A percentile compares a stretch with the other conserved stretches of the same genome.
Conservation (phyloP, 1,140 invertebrate species). For the Linepithema humile region DNA sequence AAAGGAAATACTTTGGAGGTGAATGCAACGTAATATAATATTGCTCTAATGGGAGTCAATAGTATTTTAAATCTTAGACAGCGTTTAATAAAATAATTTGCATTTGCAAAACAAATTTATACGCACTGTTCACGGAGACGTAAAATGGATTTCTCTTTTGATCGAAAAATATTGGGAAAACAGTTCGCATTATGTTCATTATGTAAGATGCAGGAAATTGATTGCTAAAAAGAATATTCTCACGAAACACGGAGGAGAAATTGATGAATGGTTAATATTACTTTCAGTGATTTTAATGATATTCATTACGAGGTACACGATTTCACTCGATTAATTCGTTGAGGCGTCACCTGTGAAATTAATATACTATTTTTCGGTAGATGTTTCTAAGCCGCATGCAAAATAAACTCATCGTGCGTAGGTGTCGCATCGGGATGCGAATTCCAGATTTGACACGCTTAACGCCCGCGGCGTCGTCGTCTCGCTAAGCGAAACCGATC, state of each 20-base stretch:
- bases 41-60: neutral
- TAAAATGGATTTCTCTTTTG: neutral
- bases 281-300: conserved; percentile 31
- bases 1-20: neutral
- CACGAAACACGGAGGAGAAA: neutral
- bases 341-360: conserved; percentile 38
- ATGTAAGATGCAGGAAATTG: neutral
- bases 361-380: conserved; percentile 44
- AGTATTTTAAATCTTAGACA: neutral
- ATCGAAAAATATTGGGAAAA: neutral
- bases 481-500: conserved; percentile 9
- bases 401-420: conserved; percentile 60
- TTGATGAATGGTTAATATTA: conserved; percentile 19
- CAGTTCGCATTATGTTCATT: neutral
- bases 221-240: neutral
- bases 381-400: conserved; percentile 59
- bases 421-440: conserved; percentile 63
- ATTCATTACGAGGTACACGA: conserved; percentile 10
- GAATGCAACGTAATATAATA: too few relatives aligned
- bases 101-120: neutral
- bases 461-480: conserved; percentile 45
- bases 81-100: neutral
- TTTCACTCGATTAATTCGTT: conserved; percentile 33
- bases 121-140: neutral
- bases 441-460: conserved; percentile 65